Base-by-base conservation (phyloP, 2,113 vertebrate genomes). In the Lutjanus erythropterus region DNA sequence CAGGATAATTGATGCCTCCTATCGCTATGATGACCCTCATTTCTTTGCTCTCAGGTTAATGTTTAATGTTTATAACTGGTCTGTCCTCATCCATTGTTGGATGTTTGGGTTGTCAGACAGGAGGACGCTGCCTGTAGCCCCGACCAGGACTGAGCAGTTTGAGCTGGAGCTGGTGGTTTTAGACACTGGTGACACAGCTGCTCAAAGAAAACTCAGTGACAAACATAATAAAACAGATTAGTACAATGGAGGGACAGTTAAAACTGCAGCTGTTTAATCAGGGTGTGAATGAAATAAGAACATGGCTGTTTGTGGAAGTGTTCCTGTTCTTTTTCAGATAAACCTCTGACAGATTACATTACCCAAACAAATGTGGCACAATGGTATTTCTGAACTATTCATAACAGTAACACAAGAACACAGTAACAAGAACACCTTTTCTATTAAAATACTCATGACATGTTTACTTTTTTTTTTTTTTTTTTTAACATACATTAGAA, bases 41-140 rank as follows among this genome's bases (percentile, higher is more conserved):
- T 42, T 68, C 15, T 15, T 55, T 65, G 31, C 33, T 44, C 14
- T 1, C 49, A 35, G 25, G 12, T 53, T 6, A 71, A 12, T 77
- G 64, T 78, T 83, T 66, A 76, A 10, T 72, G 67, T 79, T 83
- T 59, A 73, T 52, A 10, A 29, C 35, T 2, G 2, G 14, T 52
- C 56, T 33, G 47, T 18, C 4, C n/a, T 74, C 8, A 15, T 60
- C 33, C 35, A 52, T 35, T 33, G 16, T 1, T 53, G 71, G 61
- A 80, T 77, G 64, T 62, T 61, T 78, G 44, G 31, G 80, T 82
- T 62, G 88, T 85, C 47, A 39, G 50, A 70, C 61, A 41, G 42
- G 11, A 19, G 61, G 35, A 47, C 0, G 19, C 35, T 64, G 49
- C 7, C 41, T 11, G 14, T 5, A n/a, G 19, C 6, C 19, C 19